A percentile compares a stretch with the other conserved stretches of the same genome.
phyloP scores from a whole-genome alignment of 2,797 vertebrate genomes.

The Zenarchopterus dispar region DNA sequence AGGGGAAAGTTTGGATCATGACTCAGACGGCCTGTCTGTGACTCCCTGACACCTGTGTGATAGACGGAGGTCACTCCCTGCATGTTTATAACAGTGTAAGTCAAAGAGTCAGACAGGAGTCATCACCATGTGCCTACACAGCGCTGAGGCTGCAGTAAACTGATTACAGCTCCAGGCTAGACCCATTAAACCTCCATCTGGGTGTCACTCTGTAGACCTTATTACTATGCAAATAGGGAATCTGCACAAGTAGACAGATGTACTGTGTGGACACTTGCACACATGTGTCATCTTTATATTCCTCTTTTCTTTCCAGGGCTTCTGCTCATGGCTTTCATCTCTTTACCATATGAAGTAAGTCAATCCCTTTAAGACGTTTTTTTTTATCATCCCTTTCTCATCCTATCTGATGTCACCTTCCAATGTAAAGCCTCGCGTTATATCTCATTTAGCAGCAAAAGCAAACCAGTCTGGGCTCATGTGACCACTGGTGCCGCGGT shows the following conservation, averaged over 20 bases:
- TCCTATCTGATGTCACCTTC: conserved; percentile 70
- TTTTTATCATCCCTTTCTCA: conserved; percentile 27
- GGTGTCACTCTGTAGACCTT: conserved; percentile 51
- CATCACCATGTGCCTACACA: conserved; percentile 55
- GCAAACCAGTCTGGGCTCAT: conserved; percentile 72
- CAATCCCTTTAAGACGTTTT: conserved; percentile 38
- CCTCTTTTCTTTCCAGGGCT: conserved; percentile 85
- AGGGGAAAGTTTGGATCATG: conserved; percentile 53
- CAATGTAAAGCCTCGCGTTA: conserved; percentile 64
- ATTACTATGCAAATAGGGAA: conserved; percentile 65
- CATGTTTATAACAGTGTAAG: conserved; percentile 58
- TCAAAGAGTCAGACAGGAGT: conserved; percentile 68
- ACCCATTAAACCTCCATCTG: conserved; percentile 71
- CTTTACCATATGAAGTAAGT: conserved; percentile 99
- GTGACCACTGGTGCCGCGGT: conserved; percentile 66
- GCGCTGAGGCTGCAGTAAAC: conserved; percentile 69
- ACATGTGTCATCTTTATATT: conserved; percentile 53
- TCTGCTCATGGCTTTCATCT: conserved; percentile 95
- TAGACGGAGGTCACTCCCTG: conserved; percentile 59
- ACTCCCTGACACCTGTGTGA: conserved; percentile 69
- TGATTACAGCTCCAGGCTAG: conserved; percentile 69
- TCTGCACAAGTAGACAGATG: conserved; percentile 61
- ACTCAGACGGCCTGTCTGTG: conserved; percentile 59
- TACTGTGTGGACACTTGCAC: conserved; percentile 31
- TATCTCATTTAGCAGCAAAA: conserved; percentile 80